A percentile compares a stretch with the other conserved stretches of the same genome.
phyloP scores from a whole-genome alignment of 2,113 vertebrate genomes.

The Laterallus jamaicensis region DNA sequence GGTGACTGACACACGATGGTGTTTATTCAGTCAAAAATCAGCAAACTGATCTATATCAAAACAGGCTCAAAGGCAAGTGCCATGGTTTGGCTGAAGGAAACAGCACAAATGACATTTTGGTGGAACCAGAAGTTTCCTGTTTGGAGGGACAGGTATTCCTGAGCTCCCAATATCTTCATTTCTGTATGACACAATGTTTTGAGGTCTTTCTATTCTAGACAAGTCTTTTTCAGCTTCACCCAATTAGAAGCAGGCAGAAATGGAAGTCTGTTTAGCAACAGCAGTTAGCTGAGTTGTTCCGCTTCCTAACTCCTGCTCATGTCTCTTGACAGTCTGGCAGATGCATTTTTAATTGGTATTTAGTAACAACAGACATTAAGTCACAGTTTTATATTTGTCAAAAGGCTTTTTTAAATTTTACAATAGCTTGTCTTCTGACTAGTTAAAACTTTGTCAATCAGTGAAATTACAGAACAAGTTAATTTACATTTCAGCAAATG shows the following conservation, averaged over 20 bases:
- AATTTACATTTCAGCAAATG: slow-evolving; percentile 25
- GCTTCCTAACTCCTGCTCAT: not conserved
- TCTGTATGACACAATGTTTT: not conserved
- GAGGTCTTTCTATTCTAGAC: not conserved
- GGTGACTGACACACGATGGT: not conserved
- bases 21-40: not conserved
- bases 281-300: not conserved
- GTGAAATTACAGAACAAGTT: slow-evolving; percentile 4
- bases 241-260: not conserved
- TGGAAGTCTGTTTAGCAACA: not conserved
- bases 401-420: not conserved
- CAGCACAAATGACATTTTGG: not conserved
- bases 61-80: not conserved
- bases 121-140: not conserved
- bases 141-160: not conserved
- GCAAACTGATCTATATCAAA: rapidly evolving
- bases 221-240: not conserved
- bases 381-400: not conserved
- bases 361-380: not conserved
- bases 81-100: not conserved
- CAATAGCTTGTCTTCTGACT: not conserved
- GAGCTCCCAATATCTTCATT: not conserved
- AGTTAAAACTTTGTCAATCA: not conserved
- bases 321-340: not conserved
- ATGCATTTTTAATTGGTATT: slow-evolving; percentile 13